Evolutionary conservation across 2,113 vertebrate species (phyloP).

Genomic region (Trogon melanurus): DNA sequence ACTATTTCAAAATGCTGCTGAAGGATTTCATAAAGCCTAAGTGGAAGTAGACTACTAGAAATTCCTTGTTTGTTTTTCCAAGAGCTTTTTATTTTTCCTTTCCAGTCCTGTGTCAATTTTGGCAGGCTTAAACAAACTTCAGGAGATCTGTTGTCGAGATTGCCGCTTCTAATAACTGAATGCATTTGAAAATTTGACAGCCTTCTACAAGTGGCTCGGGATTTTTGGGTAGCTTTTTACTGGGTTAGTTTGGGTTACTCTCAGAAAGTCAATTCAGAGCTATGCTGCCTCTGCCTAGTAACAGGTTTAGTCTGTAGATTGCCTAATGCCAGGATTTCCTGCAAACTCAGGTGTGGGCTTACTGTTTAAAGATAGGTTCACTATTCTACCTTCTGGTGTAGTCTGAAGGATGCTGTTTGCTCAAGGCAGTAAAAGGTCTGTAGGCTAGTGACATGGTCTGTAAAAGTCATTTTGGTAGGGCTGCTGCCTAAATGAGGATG

Average conservation of each 20-base stretch:
- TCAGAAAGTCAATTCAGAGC: neutral
- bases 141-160: neutral
- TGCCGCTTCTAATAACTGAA: neutral
- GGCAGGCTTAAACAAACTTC: neutral
- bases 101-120: neutral
- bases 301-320: neutral
- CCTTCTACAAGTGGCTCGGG: neutral
- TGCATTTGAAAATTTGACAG: neutral
- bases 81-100: neutral
- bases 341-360: neutral
- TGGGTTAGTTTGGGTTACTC: neutral
- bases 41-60: neutral
- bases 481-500: neutral
- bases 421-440: neutral
- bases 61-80: neutral
- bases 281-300: neutral
- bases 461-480: neutral
- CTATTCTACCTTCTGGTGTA: neutral
- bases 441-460: fast-evolving
- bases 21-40: neutral
- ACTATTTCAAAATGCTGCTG: neutral
- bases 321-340: constrained; percentile 54
- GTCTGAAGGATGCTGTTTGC: neutral
- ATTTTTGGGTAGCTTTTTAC: neutral
- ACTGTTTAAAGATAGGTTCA: neutral